These are phyloP conservation scores for Neocrepidodera transversa DNA, from an alignment of 2,888 invertebrate species.

Conservation along the genomic window DNA sequence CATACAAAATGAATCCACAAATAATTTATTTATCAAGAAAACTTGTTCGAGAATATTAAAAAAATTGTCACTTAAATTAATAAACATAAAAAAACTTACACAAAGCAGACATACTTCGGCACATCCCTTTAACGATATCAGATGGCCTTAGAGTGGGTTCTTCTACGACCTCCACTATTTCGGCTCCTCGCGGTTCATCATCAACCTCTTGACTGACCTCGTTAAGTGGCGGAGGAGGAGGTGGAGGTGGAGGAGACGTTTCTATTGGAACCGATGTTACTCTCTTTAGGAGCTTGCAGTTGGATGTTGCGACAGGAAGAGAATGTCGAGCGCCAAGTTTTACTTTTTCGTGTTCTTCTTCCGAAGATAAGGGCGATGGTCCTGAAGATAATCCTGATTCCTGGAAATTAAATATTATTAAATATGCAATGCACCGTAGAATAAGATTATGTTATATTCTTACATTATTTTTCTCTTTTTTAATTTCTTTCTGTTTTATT, in stretches of 20 bases:
- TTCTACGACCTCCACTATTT: constrained; percentile 67
- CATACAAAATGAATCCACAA: too few species aligned
- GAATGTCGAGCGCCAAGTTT: constrained; percentile 57
- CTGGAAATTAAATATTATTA: constrained; percentile 8
- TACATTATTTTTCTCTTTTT: constrained; percentile 32
- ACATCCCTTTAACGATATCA: constrained; percentile 68
- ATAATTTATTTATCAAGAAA: too few species aligned
- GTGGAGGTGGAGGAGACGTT: constrained; percentile 68
- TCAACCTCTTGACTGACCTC: constrained; percentile 36
- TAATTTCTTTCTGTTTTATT: background rate
- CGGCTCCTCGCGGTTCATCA: constrained; percentile 54
- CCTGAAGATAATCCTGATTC: constrained; percentile 56
- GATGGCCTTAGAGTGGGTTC: constrained; percentile 74
- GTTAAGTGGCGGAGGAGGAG: constrained; percentile 70
- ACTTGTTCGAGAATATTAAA: too few species aligned
- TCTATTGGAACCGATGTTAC: constrained; percentile 66
- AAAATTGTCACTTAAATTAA: too few species aligned
- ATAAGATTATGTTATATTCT: constrained; percentile 8
- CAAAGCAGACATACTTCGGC: constrained; percentile 65
- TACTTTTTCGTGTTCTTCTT: constrained; percentile 55
- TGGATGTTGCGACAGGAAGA: constrained; percentile 45
- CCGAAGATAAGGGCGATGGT: constrained; percentile 55
- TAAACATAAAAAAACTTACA: constrained; percentile 56
- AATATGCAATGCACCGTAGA: too few species aligned
- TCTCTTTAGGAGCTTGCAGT: constrained; percentile 60